Base-by-base conservation (phyloP, 2,113 vertebrate genomes). In the Pedetes capensis region DNA sequence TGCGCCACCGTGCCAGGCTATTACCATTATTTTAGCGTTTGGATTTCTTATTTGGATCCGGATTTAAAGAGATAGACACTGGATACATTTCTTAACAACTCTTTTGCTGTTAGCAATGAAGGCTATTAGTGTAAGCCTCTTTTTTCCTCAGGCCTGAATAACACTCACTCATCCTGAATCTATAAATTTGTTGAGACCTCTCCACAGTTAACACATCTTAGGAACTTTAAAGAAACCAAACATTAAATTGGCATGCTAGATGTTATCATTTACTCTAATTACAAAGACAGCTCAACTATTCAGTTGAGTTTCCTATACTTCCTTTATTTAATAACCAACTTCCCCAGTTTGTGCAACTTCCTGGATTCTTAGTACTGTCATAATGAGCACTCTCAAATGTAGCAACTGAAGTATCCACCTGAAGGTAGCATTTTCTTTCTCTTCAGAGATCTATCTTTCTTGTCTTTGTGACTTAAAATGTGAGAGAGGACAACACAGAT, bases 261-360 rank as follows among this genome's bases (percentile, higher is more conserved):
- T 27, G 20, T 74, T 90, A 94, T 96, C 87, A 80, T 95, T 94
- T 74, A 71, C 20, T 96, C 18, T 93, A 69, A 95, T 96, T 96
- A 94, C 84, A 93, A 96, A 96, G 92, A 74, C 92, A 97, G 87
- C 87, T 51, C 82, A 88, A 75, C 87, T 84, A 68, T 87, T 92
- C 89, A 96, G 47, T 96, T 64, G 79, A 84, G 39, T 88, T 94
- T 49, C 42, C 44, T 49, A 47, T 71, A 84, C 87, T 97, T 97
- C 95, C 96, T 95, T 84, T 71, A 94, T 89, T 91, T 96, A 97
- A 97, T 93, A 94, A 95, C 91, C 83, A 87, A 86, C 87, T 97
- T 96, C 89, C 94, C 92, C 34, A 84, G 93, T 96, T 96, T 93
- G 47, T 96, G 92, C 39, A 91, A 75, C 81, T 97, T 97, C 94